Evolutionary conservation across 2,113 vertebrate species (phyloP).

Genomic region (Barnardius zonarius): DNA sequence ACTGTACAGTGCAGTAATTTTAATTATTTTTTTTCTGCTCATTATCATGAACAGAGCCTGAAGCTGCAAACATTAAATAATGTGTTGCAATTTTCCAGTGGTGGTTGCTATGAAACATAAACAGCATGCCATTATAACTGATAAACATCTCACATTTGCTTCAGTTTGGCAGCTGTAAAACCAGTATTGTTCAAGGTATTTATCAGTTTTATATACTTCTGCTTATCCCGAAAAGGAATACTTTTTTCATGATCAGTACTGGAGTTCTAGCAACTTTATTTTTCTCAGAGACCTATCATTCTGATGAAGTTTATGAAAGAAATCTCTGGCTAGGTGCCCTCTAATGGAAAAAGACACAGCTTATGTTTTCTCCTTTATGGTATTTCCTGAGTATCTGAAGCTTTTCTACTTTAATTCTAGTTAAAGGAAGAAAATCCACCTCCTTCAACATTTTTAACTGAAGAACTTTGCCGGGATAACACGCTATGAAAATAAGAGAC

Average conservation of each 20-base stretch:
- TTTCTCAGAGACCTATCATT: not conserved
- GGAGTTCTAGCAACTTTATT: not conserved
- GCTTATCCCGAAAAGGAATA: not conserved
- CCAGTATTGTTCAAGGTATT: not conserved
- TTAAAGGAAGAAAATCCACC: not conserved
- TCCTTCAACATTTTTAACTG: not conserved
- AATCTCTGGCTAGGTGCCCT: not conserved
- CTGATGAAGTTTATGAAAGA: not conserved
- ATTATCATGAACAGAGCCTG: not conserved
- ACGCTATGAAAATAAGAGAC: not conserved
- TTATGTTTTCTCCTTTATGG: slow-evolving; percentile 7
- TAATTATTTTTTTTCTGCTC: not conserved
- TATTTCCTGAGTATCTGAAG: slow-evolving; percentile 20
- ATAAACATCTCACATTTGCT: not conserved
- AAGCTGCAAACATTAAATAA: not conserved
- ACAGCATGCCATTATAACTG: not conserved
- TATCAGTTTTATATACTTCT: not conserved
- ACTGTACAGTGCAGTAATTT: not conserved
- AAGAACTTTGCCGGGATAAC: not conserved
- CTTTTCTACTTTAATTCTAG: not conserved
- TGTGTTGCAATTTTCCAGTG: not conserved
- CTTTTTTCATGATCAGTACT: not conserved
- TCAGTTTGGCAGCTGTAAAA: not conserved
- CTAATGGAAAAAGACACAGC: not conserved
- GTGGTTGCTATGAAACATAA: not conserved